Evolutionary conservation across 2,888 invertebrate species (phyloP).

Genomic region (Caenorhabditis macrosperma): DNA sequence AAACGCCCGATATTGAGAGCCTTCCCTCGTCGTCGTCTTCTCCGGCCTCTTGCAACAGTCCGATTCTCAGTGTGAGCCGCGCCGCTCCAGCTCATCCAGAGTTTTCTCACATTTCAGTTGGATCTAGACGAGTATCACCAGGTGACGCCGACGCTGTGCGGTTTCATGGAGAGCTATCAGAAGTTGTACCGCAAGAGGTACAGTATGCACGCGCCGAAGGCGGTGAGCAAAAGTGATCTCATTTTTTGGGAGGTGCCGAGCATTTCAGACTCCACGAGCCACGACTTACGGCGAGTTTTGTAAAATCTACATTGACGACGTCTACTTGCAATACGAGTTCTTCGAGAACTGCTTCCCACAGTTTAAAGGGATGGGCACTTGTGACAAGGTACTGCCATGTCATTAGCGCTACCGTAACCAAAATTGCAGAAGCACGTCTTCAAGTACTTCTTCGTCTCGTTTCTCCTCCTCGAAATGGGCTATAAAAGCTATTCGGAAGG

Average conservation of each 20-base stretch:
- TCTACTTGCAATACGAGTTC: constrained; percentile 42
- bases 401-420: neutral
- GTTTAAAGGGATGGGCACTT: constrained; percentile 32
- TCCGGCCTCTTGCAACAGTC: constrained; percentile 39
- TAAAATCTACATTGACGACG: constrained; percentile 34
- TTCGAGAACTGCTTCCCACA: constrained; percentile 40
- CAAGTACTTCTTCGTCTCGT: constrained; percentile 50
- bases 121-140: constrained; percentile 36
- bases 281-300: constrained; percentile 41
- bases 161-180: constrained; percentile 44
- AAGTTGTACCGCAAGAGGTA: constrained; percentile 36
- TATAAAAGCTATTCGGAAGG: constrained; percentile 37
- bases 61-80: constrained; percentile 52
- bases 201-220: constrained; percentile 26
- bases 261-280: constrained; percentile 15
- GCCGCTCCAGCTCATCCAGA: too few species aligned
- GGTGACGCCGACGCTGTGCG: constrained; percentile 29
- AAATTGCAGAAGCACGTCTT: constrained; percentile 41
- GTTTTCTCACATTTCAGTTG: constrained; percentile 29
- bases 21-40: constrained; percentile 40
- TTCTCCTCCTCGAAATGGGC: constrained; percentile 47
- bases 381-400: constrained; percentile 9
- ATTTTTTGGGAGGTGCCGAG: neutral
- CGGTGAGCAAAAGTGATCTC: too few species aligned
- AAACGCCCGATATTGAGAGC: constrained; percentile 21